phyloP scores from a whole-genome alignment of 2,113 vertebrate species.

The Cynocephalus volans region DNA sequence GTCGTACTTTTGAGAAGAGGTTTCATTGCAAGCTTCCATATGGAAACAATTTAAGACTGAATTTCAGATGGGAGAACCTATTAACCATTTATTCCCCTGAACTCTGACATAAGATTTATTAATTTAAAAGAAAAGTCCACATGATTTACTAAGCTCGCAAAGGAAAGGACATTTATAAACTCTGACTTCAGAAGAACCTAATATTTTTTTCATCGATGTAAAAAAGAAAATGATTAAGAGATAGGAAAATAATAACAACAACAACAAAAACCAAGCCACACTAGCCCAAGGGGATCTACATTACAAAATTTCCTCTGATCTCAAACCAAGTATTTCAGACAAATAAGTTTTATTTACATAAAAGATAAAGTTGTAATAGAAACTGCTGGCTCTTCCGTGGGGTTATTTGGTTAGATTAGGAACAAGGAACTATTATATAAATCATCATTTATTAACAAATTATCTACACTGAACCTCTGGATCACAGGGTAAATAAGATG shows the following conservation, averaged over 20 bases:
- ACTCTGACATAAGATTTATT: conserved; percentile 87
- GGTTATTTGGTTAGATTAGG: conserved; percentile 80
- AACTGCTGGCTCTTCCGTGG: conserved; percentile 77
- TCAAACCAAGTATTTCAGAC: conserved; percentile 86
- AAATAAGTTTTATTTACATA: conserved; percentile 88
- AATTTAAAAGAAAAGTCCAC: conserved; percentile 87
- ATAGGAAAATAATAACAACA: not conserved
- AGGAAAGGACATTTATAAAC: conserved; percentile 86
- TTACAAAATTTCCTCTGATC: conserved; percentile 89
- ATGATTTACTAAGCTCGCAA: conserved; percentile 88
- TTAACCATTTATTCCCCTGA: conserved; percentile 85
- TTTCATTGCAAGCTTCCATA: conserved; percentile 84
- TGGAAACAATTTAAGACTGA: conserved; percentile 86
- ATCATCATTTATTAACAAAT: conserved; percentile 72
- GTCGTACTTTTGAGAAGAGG: conserved; percentile 75
- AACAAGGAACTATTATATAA: conserved; percentile 80
- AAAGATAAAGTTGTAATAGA: conserved; percentile 84
- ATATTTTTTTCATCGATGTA: conserved; percentile 86
- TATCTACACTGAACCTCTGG: conserved; percentile 17
- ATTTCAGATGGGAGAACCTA: conserved; percentile 85
- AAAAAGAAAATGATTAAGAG: conserved; percentile 81
- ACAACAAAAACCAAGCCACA: not conserved
- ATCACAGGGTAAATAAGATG: not conserved
- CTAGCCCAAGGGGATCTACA: conserved; percentile 87
- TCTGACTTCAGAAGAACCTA: conserved; percentile 86